Evolutionary conservation across 2,797 vertebrate species (phyloP), one percentile per base, ranked within the genome.

Genomic region (Sebastes oblongus): DNA sequence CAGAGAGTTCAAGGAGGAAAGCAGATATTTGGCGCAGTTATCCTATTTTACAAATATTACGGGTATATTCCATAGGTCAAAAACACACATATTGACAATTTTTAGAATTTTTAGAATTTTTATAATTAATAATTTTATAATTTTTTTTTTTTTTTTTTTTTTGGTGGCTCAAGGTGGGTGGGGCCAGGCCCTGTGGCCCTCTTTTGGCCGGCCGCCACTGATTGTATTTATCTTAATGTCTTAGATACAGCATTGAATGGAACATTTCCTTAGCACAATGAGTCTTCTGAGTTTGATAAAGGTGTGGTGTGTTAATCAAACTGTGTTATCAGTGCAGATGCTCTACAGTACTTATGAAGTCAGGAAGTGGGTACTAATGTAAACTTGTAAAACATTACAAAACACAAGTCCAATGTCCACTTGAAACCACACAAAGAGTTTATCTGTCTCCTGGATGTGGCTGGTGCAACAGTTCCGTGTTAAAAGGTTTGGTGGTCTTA

Each of bases 341-440:
- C 52, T 66, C 36, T 29, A 8, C 29, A 75, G 50, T 55, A 34
- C 24, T 56, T 16, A 1, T 10, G 39, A 69, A 6, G 61, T 55
- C 12, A 24, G 59, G 62, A 81, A 61, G 18, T 66, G 9, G 9
- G 9, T 30, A 22, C 8, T 6, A 27, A 16, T 56, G 66, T 77
- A 61, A 75, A 83, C 71, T 42, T 83, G 60, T 84, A 76, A 86
- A 80, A 59, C 29, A 83, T 71, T 54, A 58, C 22, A 67, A 72
- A 73, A n/a, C 56, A 50, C 1, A 50, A 46, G 11, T 75, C 34
- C 42, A 72, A 52, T n/a, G 50, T 62, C 52, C 11, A 75, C 52
- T 50, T 30, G 9, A 75, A 72, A 66, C 20, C 67, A 30, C 25
- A 74, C 42, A 73, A 22, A 34, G 27, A 46, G 13, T 27, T 71